Evolutionary conservation across 2,113 vertebrate genomes (phyloP), one percentile per base, ranked within the genome.

Genomic region (Panthera leo): DNA sequence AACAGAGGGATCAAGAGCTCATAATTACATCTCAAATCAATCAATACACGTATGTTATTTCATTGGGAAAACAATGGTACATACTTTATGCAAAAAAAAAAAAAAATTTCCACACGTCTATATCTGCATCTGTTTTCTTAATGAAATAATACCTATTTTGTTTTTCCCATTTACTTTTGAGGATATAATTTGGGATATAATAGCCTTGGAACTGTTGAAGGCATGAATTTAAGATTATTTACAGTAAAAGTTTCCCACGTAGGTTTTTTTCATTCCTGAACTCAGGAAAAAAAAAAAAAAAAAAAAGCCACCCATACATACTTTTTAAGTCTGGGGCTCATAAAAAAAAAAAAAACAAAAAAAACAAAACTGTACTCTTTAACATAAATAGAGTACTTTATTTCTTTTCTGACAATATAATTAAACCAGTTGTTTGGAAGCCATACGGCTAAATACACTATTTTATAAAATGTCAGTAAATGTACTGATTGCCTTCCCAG

Each of bases 361-460:
- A 39, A 71, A 36, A 36, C 36, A 36, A 7, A 18, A 93, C n/a
- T 90, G 2, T 88, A 63, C 15, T 89, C 63, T 86, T 79, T 73
- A 29, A 9, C 19, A 92, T 87, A 71, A 73, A 89, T 89, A 73
- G 11, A 88, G 78, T 70, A 84, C 73, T 88, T 97, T 91, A 48
- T 92, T 93, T 93, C 16, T 51, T 34, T 65, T 7, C 90, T 91
- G 88, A 90, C 70, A 71, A 5, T 89, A 18, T 96, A 97, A 98
- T 96, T 94, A 96, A 97, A 96, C 88, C 34, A 94, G 70, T 96
- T 97, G 42, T 94, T 93, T 96, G 85, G 97, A 96, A 95, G 23
- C 5, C 25, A 45, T 61, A 65, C 7, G 18, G 53, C 31, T 78
- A 93, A 93, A 89, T 89, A 65, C 13, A 58, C 67, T 89, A 7